Percentiles rank a stretch among this genome's conserved stretches.
These are phyloP conservation scores for Amphipoea oculea DNA, from an alignment of 2,888 invertebrate genomes.

Conservation along the genomic window DNA sequence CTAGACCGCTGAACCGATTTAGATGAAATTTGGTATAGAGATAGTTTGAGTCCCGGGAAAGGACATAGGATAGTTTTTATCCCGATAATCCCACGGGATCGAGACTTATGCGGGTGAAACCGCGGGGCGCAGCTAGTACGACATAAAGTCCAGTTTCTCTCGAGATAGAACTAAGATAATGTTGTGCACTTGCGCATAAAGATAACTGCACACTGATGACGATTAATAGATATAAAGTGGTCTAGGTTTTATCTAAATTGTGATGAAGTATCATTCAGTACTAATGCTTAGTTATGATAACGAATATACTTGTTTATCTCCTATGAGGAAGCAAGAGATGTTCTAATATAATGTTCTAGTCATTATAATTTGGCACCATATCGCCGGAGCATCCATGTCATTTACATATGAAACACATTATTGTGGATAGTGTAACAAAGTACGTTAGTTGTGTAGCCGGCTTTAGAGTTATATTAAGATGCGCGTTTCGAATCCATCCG, in stretches of 20 bases:
- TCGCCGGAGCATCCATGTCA: conserved; percentile 35
- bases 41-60: too few species aligned
- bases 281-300: conserved; percentile 5
- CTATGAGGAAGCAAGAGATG: conserved; percentile 1
- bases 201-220: conserved; percentile 34
- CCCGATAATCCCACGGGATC: too few species aligned
- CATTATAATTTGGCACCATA: conserved; percentile 43
- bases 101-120: too few species aligned
- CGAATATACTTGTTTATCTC: not conserved
- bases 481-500: conserved; percentile 66
- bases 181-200: conserved; percentile 31
- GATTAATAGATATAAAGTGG: conserved; percentile 18
- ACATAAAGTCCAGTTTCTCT: conserved; percentile 41
- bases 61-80: too few species aligned
- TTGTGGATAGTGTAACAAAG: conserved; percentile 44
- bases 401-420: conserved; percentile 49
- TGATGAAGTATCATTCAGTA: conserved; percentile 29
- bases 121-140: not conserved
- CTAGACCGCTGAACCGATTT: too few species aligned
- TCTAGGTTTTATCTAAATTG: conserved; percentile 34
- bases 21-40: too few species aligned
- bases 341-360: conserved; percentile 15
- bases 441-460: conserved; percentile 47
- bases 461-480: conserved; percentile 66
- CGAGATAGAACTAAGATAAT: conserved; percentile 20